A percentile compares a stretch with the other conserved stretches of the same genome.
These are phyloP conservation scores for Drosophila kokeensis DNA, from an alignment of 2,888 invertebrate genomes.

Conservation along the genomic window DNA sequence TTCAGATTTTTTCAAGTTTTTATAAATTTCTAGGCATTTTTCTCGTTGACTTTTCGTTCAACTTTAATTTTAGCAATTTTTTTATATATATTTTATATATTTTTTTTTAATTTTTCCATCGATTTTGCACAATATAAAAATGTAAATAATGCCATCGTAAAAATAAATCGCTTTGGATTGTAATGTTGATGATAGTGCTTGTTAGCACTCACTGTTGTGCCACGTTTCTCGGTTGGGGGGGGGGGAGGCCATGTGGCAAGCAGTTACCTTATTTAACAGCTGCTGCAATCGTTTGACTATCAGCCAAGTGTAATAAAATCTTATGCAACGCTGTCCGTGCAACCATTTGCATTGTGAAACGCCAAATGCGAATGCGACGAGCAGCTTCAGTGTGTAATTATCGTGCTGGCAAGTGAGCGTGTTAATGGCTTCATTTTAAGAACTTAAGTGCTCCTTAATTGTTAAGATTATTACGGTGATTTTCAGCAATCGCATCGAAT, in stretches of 20 bases:
- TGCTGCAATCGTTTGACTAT: conserved; percentile 5
- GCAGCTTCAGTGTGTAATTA: conserved; percentile 33
- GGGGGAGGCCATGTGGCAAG: neutral
- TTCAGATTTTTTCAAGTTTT: neutral
- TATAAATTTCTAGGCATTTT: neutral
- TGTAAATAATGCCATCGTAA: neutral
- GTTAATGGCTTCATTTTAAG: conserved; percentile 67
- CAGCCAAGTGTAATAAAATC: conserved; percentile 1
- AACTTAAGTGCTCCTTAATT: conserved; percentile 62
- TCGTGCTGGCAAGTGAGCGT: conserved; percentile 52
- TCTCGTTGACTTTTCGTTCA: neutral
- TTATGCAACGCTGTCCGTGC: conserved; percentile 25
- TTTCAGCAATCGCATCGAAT: conserved; percentile 8
- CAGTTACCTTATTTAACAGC: conserved; percentile 1
- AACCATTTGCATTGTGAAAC: conserved; percentile 43
- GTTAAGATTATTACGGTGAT: conserved; percentile 57
- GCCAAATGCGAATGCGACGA: neutral
- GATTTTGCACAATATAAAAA: neutral
- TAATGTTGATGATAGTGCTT: conserved; percentile 1
- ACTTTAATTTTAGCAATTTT: neutral
- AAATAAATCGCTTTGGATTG: conserved; percentile 4
- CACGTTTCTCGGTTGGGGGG: neutral
- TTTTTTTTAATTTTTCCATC: neutral
- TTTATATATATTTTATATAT: neutral
- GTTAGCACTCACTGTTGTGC: neutral